Base-by-base conservation (phyloP, 2,888 invertebrate genomes). In the Parnassius mnemosyne region DNA sequence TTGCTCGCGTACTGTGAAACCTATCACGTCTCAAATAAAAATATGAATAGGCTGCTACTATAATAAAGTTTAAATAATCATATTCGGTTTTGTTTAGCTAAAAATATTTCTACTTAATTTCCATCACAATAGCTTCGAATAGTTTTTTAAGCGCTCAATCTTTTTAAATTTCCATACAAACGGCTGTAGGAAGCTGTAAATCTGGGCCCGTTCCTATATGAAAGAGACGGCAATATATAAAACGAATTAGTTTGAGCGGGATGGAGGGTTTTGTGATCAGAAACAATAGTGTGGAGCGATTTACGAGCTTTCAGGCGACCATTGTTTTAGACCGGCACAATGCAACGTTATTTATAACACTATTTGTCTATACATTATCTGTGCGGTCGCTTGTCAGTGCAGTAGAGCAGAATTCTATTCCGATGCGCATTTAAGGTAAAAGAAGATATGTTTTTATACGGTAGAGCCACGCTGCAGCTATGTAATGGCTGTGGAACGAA, bases 111-210 rank as follows among this genome's bases (percentile, higher is more conserved):
- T 43, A 43, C 10, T 7, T 44, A n/a, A 52, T 61, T 57, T 25
- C 10, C 43, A 53, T 53, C 42, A 61, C 57, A 57, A 61, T 53
- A 20, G 44, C 13, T 13, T 16, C 25, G 42, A 57, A 61, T 57
- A 57, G 53, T 61, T 57, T 61, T 60, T 47, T 47, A 51, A 61
- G 10, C 9, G n/a, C 53, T n/a, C 10, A 60, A 57, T 34, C n/a
- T 44, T 53, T 41, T 57, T 56, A n/a, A 20, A 57, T 57, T 57
- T 61, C 61, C 61, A 61, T 61, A 57, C 53, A 57, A 61, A 57
- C 49, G 61, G 53, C 57, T 42, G 20, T 57, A 53, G 61, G 61
- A 61, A 61, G 57, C 57, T 57, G 57, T 61, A 61, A 61, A 61
- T 57, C 57, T 53, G 11, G 57, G 43, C 47, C 12, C 47, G 16